Base-by-base conservation (phyloP, 2,888 invertebrate species). In the Apotomis betuletana region DNA sequence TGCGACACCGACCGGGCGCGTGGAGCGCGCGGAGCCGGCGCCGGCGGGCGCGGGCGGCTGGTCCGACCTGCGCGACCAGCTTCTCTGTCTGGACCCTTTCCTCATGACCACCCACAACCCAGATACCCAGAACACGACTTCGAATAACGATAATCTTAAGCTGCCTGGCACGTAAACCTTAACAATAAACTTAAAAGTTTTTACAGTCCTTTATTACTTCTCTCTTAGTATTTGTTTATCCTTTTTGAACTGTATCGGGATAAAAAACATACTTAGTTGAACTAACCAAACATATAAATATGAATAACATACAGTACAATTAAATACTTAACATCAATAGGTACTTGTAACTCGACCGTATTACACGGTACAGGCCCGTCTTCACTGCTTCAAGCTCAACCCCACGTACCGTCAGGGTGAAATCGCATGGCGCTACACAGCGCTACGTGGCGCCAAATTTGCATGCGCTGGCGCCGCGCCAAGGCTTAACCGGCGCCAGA, bases 11-110 rank as follows among this genome's bases (percentile, higher is more conserved):
- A 59, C 9, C 3, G 84, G 85, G 6, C 76, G 77, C 58, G 75
- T 79, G 13, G 73, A 69, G 10, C 27, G 46, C 5, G 8, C 74
- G 4, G 76, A 69, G 52, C 61, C 69, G 36, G 79, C 81, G 15
- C 76, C 78, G 10, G 73, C 52, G 13, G 85, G 83, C 6, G 78
- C 77, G 69, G 87, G 87, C 3, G 87, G 87, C 54, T 87, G 88
- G 87, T 73, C 72, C 15, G 85, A 87, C 75, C 38, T 77, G 57
- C 81, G 86, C 8, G 89, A 88, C 74, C 82, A 82, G 67, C 69
- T 82, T 54, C 80, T 88, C 8, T 89, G 89, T 70, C 74, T 84
- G 49, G 84, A 85, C 54, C 82, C 83, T 0, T 71, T 79, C 13
- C 74, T 78, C 67, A 38, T 74, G 5, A 76, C 75, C 12, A 59